Base-by-base conservation (phyloP, 2,888 invertebrate species). In the Halictus ligatus region DNA sequence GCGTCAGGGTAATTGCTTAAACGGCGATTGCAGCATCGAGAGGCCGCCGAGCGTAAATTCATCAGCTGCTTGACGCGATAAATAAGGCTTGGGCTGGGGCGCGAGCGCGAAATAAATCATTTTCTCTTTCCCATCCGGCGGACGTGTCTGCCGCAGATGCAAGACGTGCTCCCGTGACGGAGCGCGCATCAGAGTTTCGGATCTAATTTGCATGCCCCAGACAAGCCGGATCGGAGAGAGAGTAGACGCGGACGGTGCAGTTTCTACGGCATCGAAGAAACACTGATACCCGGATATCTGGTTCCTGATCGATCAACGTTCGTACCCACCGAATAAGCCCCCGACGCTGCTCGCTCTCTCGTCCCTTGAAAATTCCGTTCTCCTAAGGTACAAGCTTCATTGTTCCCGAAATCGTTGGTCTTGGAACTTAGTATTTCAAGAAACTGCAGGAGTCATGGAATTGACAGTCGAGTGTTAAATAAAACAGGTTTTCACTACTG, bases 151-250 rank as follows among this genome's bases (percentile, higher is more conserved):
- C 21, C 35, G 58, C 81, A 80, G 78, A 78, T 67, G 80, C 75
- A 75, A 69, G 69, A 67, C 75, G 54, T 67, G 71, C 43, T 64
- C 64, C 71, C 64, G 76, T 64, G 29, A 85, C 83, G 73, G 73
- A 83, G 40, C 72, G 46, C 72, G 64, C 43, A 78, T 43, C 75
- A 25, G 84, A 78, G 74, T 84, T 84, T 84, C 75, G 71, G 81
- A 84, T 84, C 84, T 81, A 84, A 86, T 86, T 86, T 86, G 75
- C 84, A 84, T 86, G 84, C 72, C 40, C 58, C 29, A 84, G 85
- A 75, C 85, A 75, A 67, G 64, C 48, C 29, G 84, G 75, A 75
- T 40, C 40, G 12, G 71, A 71, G 69, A 29, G 40, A 12, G 29
- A 40, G 25, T 69, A 80, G 58, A 84, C 75, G 80, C 78, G 80